Evolutionary conservation across 2,888 invertebrate genomes (phyloP).

Genomic region (Chloroclysta siterata): DNA sequence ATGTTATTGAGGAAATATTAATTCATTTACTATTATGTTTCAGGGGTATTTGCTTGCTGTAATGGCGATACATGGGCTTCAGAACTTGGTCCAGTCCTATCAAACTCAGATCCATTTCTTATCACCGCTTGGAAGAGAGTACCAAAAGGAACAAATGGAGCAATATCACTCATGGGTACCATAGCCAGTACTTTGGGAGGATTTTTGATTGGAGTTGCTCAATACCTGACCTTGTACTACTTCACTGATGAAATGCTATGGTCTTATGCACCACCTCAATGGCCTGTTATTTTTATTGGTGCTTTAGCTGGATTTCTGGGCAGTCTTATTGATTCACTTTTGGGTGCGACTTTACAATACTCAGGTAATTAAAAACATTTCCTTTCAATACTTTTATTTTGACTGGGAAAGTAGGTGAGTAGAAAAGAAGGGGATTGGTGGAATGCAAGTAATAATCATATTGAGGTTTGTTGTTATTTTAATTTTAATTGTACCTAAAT

Average conservation of each 20-base stretch:
- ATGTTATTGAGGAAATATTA: not conserved
- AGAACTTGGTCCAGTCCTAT: slow-evolving; percentile 92
- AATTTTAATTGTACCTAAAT: not conserved
- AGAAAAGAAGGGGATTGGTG: not conserved
- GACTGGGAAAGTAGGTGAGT: not conserved
- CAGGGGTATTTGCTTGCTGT: slow-evolving; percentile 91
- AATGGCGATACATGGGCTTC: slow-evolving; percentile 97
- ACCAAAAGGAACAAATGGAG: slow-evolving; percentile 95
- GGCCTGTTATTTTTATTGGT: slow-evolving; percentile 91
- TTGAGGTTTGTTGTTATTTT: too few species aligned
- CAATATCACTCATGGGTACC: slow-evolving; percentile 87
- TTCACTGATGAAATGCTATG: slow-evolving; percentile 85
- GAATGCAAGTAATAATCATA: not conserved
- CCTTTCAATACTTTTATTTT: not conserved
- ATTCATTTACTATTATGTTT: slow-evolving; percentile 35
- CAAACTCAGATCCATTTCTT: slow-evolving; percentile 88
- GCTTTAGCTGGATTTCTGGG: slow-evolving; percentile 91
- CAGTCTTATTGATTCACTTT: slow-evolving; percentile 91
- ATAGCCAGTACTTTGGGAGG: slow-evolving; percentile 87
- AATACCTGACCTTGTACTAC: slow-evolving; percentile 88
- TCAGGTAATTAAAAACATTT: slow-evolving; percentile 86
- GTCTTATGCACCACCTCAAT: slow-evolving; percentile 88
- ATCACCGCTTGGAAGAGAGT: slow-evolving; percentile 90
- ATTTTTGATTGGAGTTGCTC: slow-evolving; percentile 88
- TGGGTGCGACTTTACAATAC: slow-evolving; percentile 94